Percentiles rank a stretch among this genome's conserved stretches.
phyloP scores from a whole-genome alignment of 2,113 vertebrate species.

The Lycaon pictus region DNA sequence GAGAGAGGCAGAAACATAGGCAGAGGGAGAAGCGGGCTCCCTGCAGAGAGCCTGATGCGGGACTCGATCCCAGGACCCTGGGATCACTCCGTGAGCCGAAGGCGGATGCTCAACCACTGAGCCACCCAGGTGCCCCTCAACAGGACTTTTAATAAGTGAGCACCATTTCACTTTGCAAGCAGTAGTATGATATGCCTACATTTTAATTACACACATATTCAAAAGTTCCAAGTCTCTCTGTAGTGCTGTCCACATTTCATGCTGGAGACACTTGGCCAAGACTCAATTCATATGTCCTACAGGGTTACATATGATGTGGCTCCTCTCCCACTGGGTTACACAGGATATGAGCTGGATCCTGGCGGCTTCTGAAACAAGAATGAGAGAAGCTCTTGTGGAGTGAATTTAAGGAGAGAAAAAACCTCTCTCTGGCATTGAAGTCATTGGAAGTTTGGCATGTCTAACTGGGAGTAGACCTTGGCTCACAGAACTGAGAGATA shows the following conservation, averaged over 20 bases:
- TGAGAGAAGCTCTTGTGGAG: slow-evolving; percentile 76
- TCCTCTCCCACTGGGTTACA: slow-evolving; percentile 77
- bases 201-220: slow-evolving; percentile 57
- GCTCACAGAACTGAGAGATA: slow-evolving; percentile 76
- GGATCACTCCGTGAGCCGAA: no score
- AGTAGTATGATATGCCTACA: slow-evolving; percentile 1
- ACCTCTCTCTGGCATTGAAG: slow-evolving; percentile 69
- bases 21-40: no score
- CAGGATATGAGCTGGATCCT: slow-evolving; percentile 81
- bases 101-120: no score
- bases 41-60: no score
- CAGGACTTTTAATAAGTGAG: slow-evolving; percentile 34
- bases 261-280: slow-evolving; percentile 63
- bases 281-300: slow-evolving; percentile 60
- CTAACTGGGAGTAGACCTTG: slow-evolving; percentile 74
- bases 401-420: slow-evolving; percentile 71
- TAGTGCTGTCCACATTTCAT: slow-evolving; percentile 65
- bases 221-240: slow-evolving; percentile 34
- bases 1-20: no score
- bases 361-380: slow-evolving; percentile 76
- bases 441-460: slow-evolving; percentile 75
- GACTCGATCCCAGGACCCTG: no score
- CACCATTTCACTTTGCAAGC: slow-evolving; percentile 28
- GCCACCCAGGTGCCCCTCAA: background rate
- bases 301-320: slow-evolving; percentile 78